A percentile compares a stretch with the other conserved stretches of the same genome.
Conservation (phyloP, 2,888 invertebrate species). For the Zhengitettix transpicula region DNA sequence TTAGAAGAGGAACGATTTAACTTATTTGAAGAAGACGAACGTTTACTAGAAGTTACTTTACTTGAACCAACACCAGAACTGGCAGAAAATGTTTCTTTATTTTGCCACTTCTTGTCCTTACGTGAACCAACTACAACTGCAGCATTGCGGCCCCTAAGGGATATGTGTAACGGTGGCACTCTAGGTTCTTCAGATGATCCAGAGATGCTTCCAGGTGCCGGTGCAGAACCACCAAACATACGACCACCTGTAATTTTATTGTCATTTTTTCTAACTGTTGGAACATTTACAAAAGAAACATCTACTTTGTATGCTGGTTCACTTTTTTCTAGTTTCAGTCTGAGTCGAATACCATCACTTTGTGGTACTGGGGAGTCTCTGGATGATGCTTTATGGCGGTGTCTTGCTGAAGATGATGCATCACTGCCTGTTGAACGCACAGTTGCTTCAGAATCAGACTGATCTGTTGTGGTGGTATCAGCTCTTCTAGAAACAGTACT, state of each 20-base stretch:
- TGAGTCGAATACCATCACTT: conserved; percentile 59
- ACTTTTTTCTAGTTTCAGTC: conserved; percentile 67
- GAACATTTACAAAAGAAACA: conserved; percentile 51
- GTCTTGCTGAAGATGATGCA: conserved; percentile 11
- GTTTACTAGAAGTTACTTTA: background rate
- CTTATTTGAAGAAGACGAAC: conserved; percentile 3
- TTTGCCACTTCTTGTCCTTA: conserved; percentile 32
- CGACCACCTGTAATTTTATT: conserved; percentile 7
- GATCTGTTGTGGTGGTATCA: conserved; percentile 31
- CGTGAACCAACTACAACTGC: conserved; percentile 58
- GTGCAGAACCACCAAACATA: background rate
- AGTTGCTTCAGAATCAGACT: conserved; percentile 38
- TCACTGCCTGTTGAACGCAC: conserved; percentile 38
- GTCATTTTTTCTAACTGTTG: conserved; percentile 13
- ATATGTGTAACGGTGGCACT: conserved; percentile 79
- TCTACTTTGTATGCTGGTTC: conserved; percentile 75
- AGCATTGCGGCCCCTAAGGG: conserved; percentile 60
- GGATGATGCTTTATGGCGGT: conserved; percentile 10
- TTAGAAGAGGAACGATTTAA: background rate
- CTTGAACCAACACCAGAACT: background rate
- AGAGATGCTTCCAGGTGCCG: conserved; percentile 2
- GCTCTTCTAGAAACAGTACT: conserved; percentile 24
- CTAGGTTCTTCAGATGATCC: conserved; percentile 45
- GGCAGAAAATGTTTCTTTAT: conserved; percentile 1
- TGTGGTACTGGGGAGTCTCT: conserved; percentile 17